Percentiles rank a stretch among this genome's conserved stretches.
phyloP scores from a whole-genome alignment of 1,140 invertebrate genomes.

The Arion vulgaris region DNA sequence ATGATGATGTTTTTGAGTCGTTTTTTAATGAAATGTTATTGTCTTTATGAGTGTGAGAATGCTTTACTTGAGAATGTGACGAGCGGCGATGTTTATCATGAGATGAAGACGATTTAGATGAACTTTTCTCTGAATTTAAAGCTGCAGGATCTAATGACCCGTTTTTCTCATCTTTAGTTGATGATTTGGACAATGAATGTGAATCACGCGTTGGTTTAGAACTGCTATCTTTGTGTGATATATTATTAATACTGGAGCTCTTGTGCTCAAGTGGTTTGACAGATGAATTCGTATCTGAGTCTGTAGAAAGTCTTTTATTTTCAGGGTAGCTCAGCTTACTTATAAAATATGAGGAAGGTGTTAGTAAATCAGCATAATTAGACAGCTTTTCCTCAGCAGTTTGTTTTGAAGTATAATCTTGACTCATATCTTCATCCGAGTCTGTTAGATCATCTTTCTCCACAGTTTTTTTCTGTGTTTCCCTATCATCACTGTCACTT shows the following conservation, averaged over 20 bases:
- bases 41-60: no score
- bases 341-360: constrained; percentile 23
- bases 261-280: not conserved
- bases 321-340: not conserved
- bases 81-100: not conserved
- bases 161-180: not conserved
- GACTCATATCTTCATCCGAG: constrained; percentile 18
- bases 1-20: not conserved
- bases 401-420: not conserved
- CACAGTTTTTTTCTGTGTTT: not conserved
- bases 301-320: not conserved
- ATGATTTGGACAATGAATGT: constrained; percentile 23
- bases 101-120: not conserved
- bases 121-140: constrained; percentile 7
- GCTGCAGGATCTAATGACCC: not conserved
- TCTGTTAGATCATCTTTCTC: constrained; percentile 24
- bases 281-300: not conserved
- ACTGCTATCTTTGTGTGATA: not conserved
- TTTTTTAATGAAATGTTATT: no score
- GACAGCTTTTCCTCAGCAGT: constrained; percentile 6
- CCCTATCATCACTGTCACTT: not conserved
- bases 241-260: not conserved
- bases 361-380: constrained; percentile 7
- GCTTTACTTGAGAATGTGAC: not conserved
- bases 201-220: not conserved